Base-by-base conservation (phyloP, 2,888 invertebrate genomes). In the Hydrotaea diabolus region DNA sequence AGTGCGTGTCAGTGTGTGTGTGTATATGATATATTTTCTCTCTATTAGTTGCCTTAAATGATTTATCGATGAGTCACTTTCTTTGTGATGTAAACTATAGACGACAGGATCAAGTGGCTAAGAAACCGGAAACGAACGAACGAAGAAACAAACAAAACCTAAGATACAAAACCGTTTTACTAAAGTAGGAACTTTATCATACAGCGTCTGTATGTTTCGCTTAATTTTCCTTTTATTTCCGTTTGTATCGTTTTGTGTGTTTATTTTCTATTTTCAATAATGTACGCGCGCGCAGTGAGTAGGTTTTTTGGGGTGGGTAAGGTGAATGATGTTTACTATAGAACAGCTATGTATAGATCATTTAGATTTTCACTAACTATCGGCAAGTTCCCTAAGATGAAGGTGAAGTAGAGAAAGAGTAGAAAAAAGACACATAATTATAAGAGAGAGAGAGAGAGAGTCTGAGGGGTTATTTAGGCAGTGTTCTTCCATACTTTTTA, bases 181-280 rank as follows among this genome's bases (percentile, higher is more conserved):
- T 57, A 80, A 82, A 82, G 85, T 85, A 85, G 85, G 85, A 85
- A 85, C 85, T 85, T 82, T 85, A 79, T 82, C 79, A 82, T 85
- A 85, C 82, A 85, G 78, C 79, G 78, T 85, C 76, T 82, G 84
- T 77, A 76, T 82, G 82, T 78, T 7, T 57, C 36, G 13, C 23
- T 57, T 23, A 0, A 57, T 13, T n/a, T n/a, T n/a, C n/a, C n/a
- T n/a, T n/a, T n/a, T n/a, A n/a, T n/a, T n/a, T n/a, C n/a, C n/a
- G n/a, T 36, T 36, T 5, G 5, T 36, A 36, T 36, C 7, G 26
- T 23, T 66, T 66, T 39, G 11, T 7, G 31, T 31, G 31, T 31
- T 31, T 69, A 23, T 13, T 46, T 46, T 69, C 23, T 13, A n/a
- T 46, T 69, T 21, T 31, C n/a, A n/a, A 31, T 31, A 43, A 69